Evolutionary conservation across 2,888 invertebrate genomes (phyloP), one percentile per base, ranked within the genome.

Genomic region (Caenorhabditis sulstoni): DNA sequence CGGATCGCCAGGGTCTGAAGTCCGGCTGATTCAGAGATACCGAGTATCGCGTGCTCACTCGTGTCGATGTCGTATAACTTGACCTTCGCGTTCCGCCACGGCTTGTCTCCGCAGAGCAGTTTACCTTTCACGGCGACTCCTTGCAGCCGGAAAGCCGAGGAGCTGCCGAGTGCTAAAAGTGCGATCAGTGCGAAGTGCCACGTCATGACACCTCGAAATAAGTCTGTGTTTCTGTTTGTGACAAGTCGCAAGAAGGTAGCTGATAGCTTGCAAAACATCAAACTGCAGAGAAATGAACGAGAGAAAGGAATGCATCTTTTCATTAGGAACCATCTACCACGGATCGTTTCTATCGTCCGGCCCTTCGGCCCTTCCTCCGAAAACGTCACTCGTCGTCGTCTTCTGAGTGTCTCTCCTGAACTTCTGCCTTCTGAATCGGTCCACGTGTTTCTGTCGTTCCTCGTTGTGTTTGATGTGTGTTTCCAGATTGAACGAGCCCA

Each of bases 1-100:
- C 0, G 82, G 41, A 35, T 85, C 85, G 0, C 85, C 85, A 8
- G 84, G 84, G 35, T 85, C 85, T 83, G 44, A 41, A 71, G n/a
- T n/a, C n/a, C n/a, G n/a, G n/a, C n/a, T n/a, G n/a, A n/a, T n/a
- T n/a, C n/a, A n/a, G n/a, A n/a, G n/a, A n/a, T n/a, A n/a, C n/a
- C n/a, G n/a, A n/a, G n/a, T n/a, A n/a, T n/a, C n/a, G n/a, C n/a
- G n/a, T 20, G 64, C 81, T 59, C 4, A 85, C 85, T 85, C 20
- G 78, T 70, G 65, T 85, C 85, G 22, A 85, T 77, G 55, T 85
- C 85, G 59, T 80, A 85, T 14, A 82, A 70, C 59, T 84, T 85
- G 18, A 85, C 62, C 71, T 84, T 83, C 3, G 84, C 84, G 44
- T 85, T 85, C 44, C 82, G 57, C 65, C 79, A 65, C 20, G 79